Evolutionary conservation across 2,888 invertebrate genomes (phyloP).

Genomic region (Cataglyphis cursor): DNA sequence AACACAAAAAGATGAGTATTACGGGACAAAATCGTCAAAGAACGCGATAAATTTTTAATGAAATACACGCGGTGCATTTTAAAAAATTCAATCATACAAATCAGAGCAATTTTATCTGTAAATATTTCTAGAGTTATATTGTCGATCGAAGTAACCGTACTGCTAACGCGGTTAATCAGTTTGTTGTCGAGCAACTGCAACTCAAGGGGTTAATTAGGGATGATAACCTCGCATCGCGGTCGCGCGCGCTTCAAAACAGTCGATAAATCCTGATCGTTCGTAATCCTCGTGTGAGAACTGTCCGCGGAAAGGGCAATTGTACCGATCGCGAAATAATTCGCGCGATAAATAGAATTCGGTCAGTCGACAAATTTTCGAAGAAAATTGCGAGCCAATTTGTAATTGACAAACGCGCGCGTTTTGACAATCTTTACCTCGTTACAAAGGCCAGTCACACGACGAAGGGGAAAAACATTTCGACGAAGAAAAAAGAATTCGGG

Average conservation of each 20-base stretch:
- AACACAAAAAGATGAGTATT: not conserved
- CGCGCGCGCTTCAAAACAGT: slow-evolving; percentile 9
- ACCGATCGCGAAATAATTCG: slow-evolving; percentile 25
- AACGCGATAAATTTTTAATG: not conserved
- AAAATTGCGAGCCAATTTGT: not conserved
- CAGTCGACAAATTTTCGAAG: slow-evolving; percentile 20
- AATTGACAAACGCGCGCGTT: slow-evolving; percentile 7
- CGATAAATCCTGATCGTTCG: slow-evolving; percentile 43
- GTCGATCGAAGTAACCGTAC: slow-evolving; percentile 2
- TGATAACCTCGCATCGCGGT: slow-evolving; percentile 18
- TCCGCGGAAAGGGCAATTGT: not conserved
- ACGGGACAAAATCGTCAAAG: not conserved
- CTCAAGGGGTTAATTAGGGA: slow-evolving; percentile 50
- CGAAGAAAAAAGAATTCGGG: slow-evolving; percentile 51
- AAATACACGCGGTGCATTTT: not conserved
- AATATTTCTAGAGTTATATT: not conserved
- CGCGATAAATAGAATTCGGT: not conserved
- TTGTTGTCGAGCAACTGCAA: slow-evolving; percentile 5
- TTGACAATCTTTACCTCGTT: not conserved
- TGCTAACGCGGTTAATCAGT: slow-evolving; percentile 6
- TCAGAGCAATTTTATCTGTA: not conserved
- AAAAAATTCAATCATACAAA: not conserved
- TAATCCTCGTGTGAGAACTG: slow-evolving; percentile 16
- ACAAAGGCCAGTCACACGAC: not conserved
- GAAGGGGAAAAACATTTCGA: slow-evolving; percentile 19